Percentiles rank a stretch among this genome's conserved stretches.
phyloP scores from a whole-genome alignment of 2,113 vertebrate species.

The Microcebus murinus region DNA sequence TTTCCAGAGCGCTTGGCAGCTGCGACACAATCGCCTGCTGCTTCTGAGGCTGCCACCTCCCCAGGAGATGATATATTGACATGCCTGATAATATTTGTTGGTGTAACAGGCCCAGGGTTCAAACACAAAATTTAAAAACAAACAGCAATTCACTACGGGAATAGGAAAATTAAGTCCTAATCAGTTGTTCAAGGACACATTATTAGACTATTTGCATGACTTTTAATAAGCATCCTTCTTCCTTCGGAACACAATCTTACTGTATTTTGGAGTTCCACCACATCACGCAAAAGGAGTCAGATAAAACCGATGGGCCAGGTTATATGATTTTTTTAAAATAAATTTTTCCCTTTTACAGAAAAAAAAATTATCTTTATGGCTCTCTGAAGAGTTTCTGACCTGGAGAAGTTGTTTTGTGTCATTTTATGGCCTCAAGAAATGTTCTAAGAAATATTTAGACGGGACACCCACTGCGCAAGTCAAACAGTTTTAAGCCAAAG shows the following conservation, averaged over 20 bases:
- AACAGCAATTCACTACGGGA: not conserved
- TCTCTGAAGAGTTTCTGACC: not conserved
- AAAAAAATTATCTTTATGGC: not conserved
- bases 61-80: not conserved
- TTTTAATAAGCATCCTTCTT: not conserved
- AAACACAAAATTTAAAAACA: not conserved
- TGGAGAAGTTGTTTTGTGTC: not conserved
- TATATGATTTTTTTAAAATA: not conserved
- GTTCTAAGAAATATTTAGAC: slow-evolving; percentile 3
- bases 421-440: not conserved
- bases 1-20: not conserved
- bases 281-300: not conserved
- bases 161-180: not conserved
- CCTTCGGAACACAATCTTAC: not conserved
- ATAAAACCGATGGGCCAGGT: not conserved
- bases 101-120: not conserved
- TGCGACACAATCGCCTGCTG: not conserved
- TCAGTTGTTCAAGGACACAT: not conserved
- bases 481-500: not conserved
- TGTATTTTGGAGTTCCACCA: not conserved
- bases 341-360: not conserved
- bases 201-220: not conserved
- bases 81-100: not conserved
- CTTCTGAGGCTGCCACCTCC: not conserved
- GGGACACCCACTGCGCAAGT: not conserved